Conservation (phyloP, 2,797 vertebrate genomes). For the Falco berigora region DNA sequence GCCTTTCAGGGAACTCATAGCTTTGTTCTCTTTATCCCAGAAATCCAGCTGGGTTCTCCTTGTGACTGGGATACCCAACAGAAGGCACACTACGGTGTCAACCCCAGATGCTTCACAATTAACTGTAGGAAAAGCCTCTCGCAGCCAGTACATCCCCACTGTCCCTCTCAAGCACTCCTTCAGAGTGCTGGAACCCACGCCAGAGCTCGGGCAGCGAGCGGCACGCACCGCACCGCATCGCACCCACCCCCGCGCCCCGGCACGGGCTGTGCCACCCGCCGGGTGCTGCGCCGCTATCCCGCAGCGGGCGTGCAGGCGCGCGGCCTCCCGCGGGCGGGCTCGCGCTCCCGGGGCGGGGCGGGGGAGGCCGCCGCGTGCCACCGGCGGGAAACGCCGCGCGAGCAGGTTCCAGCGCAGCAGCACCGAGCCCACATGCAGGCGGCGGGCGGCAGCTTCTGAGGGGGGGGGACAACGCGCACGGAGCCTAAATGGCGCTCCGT, state of each 20-base stretch:
- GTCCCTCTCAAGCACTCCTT: too few relatives aligned
- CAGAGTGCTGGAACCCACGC: not conserved
- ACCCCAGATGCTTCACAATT: fast-evolving
- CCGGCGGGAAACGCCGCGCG: fast-evolving
- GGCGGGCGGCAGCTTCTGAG: too few relatives aligned
- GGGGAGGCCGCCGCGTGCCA: too few relatives aligned
- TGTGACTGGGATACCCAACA: fast-evolving
- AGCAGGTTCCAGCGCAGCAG: not conserved
- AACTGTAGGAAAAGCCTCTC: not conserved
- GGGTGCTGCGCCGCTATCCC: too few relatives aligned
- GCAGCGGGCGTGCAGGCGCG: too few relatives aligned
- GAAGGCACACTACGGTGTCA: fast-evolving
- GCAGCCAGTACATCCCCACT: fast-evolving
- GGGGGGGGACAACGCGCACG: too few relatives aligned
- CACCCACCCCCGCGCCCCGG: too few relatives aligned
- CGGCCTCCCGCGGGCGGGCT: not conserved
- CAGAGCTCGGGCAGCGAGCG: too few relatives aligned
- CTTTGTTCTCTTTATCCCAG: too few relatives aligned
- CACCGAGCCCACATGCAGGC: fast-evolving
- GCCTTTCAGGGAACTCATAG: fast-evolving
- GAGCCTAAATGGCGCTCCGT: fast-evolving
- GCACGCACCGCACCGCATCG: not conserved
- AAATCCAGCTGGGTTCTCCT: not conserved
- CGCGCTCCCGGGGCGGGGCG: too few relatives aligned
- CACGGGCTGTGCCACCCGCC: not conserved